Evolutionary conservation across 1,140 invertebrate genomes (phyloP).

Genomic region (Drosophila willistoni): DNA sequence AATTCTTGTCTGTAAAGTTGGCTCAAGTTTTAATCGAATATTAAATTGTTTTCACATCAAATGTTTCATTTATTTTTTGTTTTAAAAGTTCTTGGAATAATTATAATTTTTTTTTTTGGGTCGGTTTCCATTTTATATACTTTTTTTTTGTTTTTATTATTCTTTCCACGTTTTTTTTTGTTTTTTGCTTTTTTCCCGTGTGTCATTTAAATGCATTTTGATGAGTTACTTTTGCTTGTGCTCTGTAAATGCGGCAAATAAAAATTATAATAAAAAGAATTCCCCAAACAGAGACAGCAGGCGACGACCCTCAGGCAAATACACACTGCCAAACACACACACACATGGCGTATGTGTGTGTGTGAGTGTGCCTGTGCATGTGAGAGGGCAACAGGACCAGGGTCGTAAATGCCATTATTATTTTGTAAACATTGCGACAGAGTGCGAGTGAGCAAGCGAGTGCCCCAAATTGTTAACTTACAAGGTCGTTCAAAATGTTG

Average conservation of each 20-base stretch:
- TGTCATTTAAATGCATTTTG: constrained; percentile 55
- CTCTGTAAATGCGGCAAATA: constrained; percentile 44
- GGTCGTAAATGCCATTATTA: constrained; percentile 79
- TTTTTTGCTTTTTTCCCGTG: constrained; percentile 25
- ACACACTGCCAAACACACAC: not conserved
- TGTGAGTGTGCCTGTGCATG: constrained; percentile 17
- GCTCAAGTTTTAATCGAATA: not conserved
- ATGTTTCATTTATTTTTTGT: not conserved
- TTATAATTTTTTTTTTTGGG: constrained; percentile 44
- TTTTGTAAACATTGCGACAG: constrained; percentile 77
- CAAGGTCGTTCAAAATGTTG: constrained; percentile 65
- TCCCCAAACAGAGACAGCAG: constrained; percentile 47
- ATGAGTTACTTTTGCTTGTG: constrained; percentile 40
- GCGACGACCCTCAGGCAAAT: constrained; percentile 49
- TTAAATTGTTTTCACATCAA: constrained; percentile 1
- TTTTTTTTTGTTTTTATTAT: constrained; percentile 20
- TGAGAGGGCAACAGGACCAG: constrained; percentile 46
- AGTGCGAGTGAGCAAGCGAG: constrained; percentile 35
- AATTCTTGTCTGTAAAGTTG: constrained; percentile 2
- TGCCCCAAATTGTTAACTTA: constrained; percentile 75
- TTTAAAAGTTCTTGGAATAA: constrained; percentile 46
- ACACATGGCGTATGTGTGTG: constrained; percentile 16
- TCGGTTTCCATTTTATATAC: constrained; percentile 52
- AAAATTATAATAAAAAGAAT: constrained; percentile 70
- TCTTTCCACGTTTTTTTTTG: constrained; percentile 31